Evolutionary conservation across 2,888 invertebrate species (phyloP), one percentile per base, ranked within the genome.

Genomic region (Pardosa pseudoannulata): DNA sequence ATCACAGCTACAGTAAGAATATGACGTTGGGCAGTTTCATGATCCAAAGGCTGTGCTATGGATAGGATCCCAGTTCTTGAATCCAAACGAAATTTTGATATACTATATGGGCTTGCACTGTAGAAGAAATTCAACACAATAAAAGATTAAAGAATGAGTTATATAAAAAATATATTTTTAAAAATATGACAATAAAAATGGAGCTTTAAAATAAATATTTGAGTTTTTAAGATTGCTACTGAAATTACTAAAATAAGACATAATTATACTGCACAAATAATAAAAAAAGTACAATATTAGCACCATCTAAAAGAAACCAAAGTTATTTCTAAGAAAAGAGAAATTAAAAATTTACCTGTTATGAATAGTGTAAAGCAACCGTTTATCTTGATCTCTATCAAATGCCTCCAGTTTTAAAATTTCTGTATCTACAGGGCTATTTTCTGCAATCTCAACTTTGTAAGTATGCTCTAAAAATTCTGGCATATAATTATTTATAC

Each of bases 41-140:
- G 96, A 91, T 97, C 89, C 31, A 89, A 56, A 23, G 89, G 94
- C 89, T 95, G 94, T 0, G 97, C 97, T 83, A 98, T 93, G 76
- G 97, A 92, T 70, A 98, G 93, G 92, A 96, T 97, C 41, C 98
- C 98, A 90, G 95, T 95, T 80, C 95, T 93, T 80, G 96, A 96
- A 92, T 97, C 96, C 86, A 98, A 94, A 70, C 95, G 94, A 92
- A 98, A 97, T 89, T 96, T 94, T 73, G 93, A 92, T 75, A 95
- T 91, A 62, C 87, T 87, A 29, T 81, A 70, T 1, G 83, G 87
- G 50, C 83, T 87, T n/a, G 88, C 88, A 50, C 88, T 88, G 50
- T 19, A 80, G 68, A 75, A 46, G 1, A 86, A 36, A n/a, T n/a
- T n/a, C n/a, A n/a, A n/a, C n/a, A n/a, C n/a, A n/a, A n/a, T n/a